Percentiles rank a stretch among this genome's conserved stretches.
These are phyloP conservation scores for Drosophila colorata DNA, from an alignment of 2,888 invertebrate species.

Conservation along the genomic window DNA sequence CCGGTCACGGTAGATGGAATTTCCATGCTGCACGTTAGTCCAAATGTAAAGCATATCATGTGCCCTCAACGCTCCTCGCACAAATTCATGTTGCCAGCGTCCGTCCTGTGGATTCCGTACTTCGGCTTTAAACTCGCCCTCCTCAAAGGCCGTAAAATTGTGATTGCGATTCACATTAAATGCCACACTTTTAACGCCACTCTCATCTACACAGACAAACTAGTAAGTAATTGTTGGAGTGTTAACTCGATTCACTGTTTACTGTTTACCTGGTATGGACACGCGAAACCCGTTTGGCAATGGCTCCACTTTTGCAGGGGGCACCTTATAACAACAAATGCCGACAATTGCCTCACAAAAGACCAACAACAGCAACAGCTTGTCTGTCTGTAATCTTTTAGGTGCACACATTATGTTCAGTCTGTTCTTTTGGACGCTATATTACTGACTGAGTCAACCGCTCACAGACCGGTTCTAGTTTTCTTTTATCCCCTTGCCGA, in stretches of 20 bases:
- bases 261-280: constrained; percentile 76
- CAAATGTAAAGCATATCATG: constrained; percentile 88
- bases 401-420: constrained; percentile 4
- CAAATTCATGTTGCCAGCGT: constrained; percentile 87
- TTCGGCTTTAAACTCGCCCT: constrained; percentile 87
- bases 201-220: constrained; percentile 84
- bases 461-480: constrained; percentile 19
- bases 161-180: constrained; percentile 89
- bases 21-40: constrained; percentile 87
- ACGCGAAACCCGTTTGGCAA: constrained; percentile 72
- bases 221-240: not conserved
- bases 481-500: not conserved
- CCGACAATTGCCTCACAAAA: constrained; percentile 8
- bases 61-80: constrained; percentile 84
- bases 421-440: not conserved
- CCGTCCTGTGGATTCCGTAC: constrained; percentile 85
- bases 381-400: not conserved
- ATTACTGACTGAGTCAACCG: constrained; percentile 1
- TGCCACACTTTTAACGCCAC: constrained; percentile 87
- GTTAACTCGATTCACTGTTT: not conserved
- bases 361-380: constrained; percentile 9
- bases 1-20: constrained; percentile 84
- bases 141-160: constrained; percentile 85
- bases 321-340: constrained; percentile 61
- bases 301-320: constrained; percentile 63